Evolutionary conservation across 2,113 vertebrate species (phyloP), one percentile per base, ranked within the genome.

Genomic region (Datnioides undecimradiatus): DNA sequence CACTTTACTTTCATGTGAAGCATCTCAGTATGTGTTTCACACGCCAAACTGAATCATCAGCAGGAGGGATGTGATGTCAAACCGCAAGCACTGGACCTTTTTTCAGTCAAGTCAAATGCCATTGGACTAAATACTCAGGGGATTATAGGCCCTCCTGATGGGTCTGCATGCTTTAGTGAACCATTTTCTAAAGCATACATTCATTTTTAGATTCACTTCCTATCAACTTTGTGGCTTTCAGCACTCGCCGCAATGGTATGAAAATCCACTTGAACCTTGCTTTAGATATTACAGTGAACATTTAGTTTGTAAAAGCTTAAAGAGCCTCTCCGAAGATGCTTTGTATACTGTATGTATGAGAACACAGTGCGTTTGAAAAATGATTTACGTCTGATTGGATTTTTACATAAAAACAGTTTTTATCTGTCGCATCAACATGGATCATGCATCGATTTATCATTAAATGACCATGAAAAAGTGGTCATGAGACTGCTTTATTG

Each of bases 41-140:
- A 19, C 16, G 7, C 4, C 38, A 21, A 1, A 43, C 6, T n/a
- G 38, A 79, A 46, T 41, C 25, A n/a, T n/a, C 36, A 70, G 27
- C 33, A 38, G 0, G 14, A 38, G 12, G n/a, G 31, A 59, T 2
- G 25, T 45, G 51, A 31, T 21, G 31, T 12, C 51, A 41, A 25
- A 41, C 25, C 33, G 76, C 13, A 19, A 33, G 16, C 29, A 25
- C 34, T 64, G 45, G 2, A 57, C 2, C 46, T 51, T 67, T 71
- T 67, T 71, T 74, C 59, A 55, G 57, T 63, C 41, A 60, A 59
- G 72, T 59, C 55, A 80, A 43, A 58, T 40, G 19, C 25, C 59
- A 52, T 5, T 68, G 51, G 71, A 76, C 80, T 62, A 73, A 84
- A 65, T 23, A 68, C 27, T 46, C 64, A 3, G 48, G 27, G n/a